phyloP scores from a whole-genome alignment of 1,140 invertebrate species.

The Bombus cullumanus region DNA sequence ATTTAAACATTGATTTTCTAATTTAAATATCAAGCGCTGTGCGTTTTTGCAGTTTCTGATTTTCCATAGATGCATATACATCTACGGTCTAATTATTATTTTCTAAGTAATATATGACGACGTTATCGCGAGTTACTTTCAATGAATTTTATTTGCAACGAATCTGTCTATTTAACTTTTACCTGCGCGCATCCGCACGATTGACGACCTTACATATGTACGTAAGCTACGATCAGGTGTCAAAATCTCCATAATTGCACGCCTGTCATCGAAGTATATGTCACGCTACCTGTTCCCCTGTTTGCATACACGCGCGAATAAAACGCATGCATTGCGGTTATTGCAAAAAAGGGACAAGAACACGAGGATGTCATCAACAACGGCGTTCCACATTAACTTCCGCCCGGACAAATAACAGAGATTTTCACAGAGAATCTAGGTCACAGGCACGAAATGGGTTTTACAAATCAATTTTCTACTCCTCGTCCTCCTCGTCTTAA shows the following conservation, averaged over 20 bases:
- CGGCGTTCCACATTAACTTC: constrained; percentile 29
- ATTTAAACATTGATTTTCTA: no score
- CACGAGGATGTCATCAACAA: constrained; percentile 23
- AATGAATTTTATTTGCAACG: not conserved
- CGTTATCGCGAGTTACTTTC: not conserved
- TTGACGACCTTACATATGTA: constrained; percentile 8
- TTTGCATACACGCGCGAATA: constrained; percentile 28
- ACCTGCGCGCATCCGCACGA: not conserved
- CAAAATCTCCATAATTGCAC: constrained; percentile 32
- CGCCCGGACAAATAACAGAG: constrained; percentile 10
- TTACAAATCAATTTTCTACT: not conserved
- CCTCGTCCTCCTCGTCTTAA: not conserved
- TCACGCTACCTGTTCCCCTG: not conserved
- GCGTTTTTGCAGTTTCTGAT: not conserved
- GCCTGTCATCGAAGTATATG: not conserved
- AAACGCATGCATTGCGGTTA: not conserved
- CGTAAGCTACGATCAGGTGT: constrained; percentile 23
- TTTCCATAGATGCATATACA: not conserved
- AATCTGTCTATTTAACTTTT: not conserved
- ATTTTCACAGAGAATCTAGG: constrained; percentile 13
- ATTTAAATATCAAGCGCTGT: no score
- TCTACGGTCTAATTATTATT: not conserved
- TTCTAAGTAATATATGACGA: not conserved
- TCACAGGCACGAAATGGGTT: not conserved
- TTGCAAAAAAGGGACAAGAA: constrained; percentile 4